Evolutionary conservation across 2,113 vertebrate genomes (phyloP), one percentile per base, ranked within the genome.

Genomic region (Urocolius indicus): DNA sequence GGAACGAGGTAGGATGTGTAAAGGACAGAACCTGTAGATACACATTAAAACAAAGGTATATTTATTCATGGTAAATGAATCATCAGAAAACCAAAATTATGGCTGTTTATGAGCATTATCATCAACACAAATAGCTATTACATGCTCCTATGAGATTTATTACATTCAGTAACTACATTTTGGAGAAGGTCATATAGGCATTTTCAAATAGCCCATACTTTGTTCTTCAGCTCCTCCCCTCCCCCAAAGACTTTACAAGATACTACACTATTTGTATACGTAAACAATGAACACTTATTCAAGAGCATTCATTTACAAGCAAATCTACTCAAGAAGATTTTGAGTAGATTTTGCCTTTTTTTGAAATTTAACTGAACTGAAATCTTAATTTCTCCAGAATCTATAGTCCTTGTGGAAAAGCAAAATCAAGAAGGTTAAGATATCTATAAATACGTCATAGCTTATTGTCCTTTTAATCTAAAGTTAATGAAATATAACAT

Each of bases 1-100:
- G 99, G 98, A 99, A 99, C 61, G 99, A 99, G 96, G 99, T 99
- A 97, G 99, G 99, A 96, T 99, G 99, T 63, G 99, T 99, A 98
- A 99, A 99, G 80, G 99, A 99, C 96, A 99, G 98, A 97, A 99
- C 99, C 99, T 99, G 85, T 16, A 95, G 71, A 73, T 23, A 74
- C 19, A 95, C 45, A 95, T 16, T 69, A 76, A 87, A 91, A 90
- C 10, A 83, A 90, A 94, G 21, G n/a, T 52, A 5, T 55, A 66
- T 58, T 94, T 77, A 87, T 52, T 66, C 38, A 88, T 0, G 32
- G 43, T 71, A 73, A 92, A 45, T 51, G 32, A 84, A 89, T 83
- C 38, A 85, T 7, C 45, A 95, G 62, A 58, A 93, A 87, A 66
- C 72, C 69, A 88, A 75, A 73, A 58, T 62, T 9, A 69, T 26